Evolutionary conservation across 1,140 invertebrate genomes (phyloP).

Genomic region (Tetraneura akinire): DNA sequence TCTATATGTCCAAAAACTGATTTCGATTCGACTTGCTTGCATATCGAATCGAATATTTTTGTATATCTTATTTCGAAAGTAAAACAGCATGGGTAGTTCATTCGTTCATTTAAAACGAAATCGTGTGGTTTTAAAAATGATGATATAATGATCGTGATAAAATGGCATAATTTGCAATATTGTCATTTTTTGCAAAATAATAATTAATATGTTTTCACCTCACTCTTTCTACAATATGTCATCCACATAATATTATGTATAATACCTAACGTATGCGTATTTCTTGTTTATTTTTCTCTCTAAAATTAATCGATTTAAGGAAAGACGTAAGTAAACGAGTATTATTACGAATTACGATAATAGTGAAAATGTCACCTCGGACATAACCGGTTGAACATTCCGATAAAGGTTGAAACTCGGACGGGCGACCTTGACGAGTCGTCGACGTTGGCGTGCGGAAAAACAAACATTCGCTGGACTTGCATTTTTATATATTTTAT

Average conservation of each 20-base stretch:
- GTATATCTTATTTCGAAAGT: no score
- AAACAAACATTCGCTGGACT: constrained; percentile 26
- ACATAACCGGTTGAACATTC: constrained; percentile 48
- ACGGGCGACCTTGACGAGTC: constrained; percentile 39
- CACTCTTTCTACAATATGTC: constrained; percentile 20
- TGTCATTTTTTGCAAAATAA: constrained; percentile 11
- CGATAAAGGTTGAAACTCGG: constrained; percentile 46
- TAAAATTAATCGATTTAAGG: constrained; percentile 45
- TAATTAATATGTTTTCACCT: background rate
- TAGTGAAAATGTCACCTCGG: constrained; percentile 50
- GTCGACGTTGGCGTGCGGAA: constrained; percentile 16
- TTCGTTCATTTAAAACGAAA: no score
- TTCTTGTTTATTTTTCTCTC: constrained; percentile 12
- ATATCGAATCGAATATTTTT: no score
- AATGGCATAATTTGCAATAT: background rate
- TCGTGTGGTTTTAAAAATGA: no score
- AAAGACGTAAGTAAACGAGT: constrained; percentile 11
- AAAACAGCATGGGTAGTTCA: no score
- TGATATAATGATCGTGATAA: no score
- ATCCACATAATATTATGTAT: no score
- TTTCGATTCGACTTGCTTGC: no score
- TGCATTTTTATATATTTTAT: background rate
- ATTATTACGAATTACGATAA: constrained; percentile 45
- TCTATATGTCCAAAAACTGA: no score
- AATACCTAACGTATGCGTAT: no score